A percentile compares a stretch with the other conserved stretches of the same genome.
These are phyloP conservation scores for Chrysotoxum bicinctum DNA, from an alignment of 2,888 invertebrate genomes.

Conservation along the genomic window DNA sequence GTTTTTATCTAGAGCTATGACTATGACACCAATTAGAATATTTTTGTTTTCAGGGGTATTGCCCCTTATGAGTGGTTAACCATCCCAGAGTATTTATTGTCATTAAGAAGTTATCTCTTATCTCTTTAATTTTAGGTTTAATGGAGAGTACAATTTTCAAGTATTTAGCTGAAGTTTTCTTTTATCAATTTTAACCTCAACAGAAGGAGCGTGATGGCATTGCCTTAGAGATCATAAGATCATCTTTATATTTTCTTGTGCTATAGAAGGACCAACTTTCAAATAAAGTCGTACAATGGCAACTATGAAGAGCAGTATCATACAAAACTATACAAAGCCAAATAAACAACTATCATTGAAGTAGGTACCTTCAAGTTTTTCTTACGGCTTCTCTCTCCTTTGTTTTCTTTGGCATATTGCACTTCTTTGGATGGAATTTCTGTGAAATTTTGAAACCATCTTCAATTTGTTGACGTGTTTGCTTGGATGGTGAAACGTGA, in stretches of 20 bases:
- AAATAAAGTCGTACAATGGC: background rate
- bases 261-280: background rate
- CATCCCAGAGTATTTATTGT: too few species aligned
- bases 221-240: too few species aligned
- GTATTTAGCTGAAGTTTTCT: too few species aligned
- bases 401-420: conserved; percentile 40
- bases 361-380: background rate
- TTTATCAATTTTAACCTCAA: too few species aligned
- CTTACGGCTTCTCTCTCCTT: conserved; percentile 17
- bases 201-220: too few species aligned
- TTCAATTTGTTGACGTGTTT: background rate
- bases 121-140: too few species aligned
- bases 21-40: too few species aligned
- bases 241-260: background rate
- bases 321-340: background rate
- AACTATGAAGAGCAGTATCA: background rate
- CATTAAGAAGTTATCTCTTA: too few species aligned
- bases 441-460: conserved; percentile 44
- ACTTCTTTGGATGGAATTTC: conserved; percentile 40
- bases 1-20: too few species aligned
- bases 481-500: background rate
- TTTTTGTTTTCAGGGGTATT: too few species aligned
- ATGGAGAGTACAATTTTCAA: too few species aligned
- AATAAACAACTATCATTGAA: background rate
- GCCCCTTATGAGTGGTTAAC: too few species aligned